Percentiles rank a stretch among this genome's conserved stretches.
Evolutionary conservation across 2,113 vertebrate species (phyloP).

Genomic region (Mustelus asterias): DNA sequence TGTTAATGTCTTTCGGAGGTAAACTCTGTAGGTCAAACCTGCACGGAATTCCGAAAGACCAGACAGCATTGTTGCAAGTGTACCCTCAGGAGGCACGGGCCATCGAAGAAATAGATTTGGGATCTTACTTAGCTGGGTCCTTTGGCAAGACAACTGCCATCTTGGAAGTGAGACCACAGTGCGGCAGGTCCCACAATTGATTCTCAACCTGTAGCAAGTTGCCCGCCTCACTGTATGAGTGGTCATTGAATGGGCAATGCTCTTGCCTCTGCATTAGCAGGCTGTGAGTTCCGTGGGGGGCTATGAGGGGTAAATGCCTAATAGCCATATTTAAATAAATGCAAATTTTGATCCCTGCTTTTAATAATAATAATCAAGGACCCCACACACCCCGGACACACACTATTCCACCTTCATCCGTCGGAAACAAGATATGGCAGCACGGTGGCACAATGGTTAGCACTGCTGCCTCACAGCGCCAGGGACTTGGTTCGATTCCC

Average conservation of each 20-base stretch:
- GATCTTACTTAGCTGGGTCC: background rate
- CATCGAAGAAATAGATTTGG: background rate
- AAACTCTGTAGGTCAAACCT: background rate
- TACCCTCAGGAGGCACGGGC: background rate
- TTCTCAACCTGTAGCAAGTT: background rate
- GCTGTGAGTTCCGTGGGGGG: background rate
- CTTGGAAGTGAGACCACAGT: background rate
- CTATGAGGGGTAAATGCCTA: no score
- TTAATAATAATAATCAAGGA: no score
- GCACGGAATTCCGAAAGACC: background rate
- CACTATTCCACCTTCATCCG: no score
- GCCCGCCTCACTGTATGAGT: background rate
- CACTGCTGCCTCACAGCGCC: no score
- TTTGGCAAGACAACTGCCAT: background rate
- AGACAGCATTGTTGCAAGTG: background rate
- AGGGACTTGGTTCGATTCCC: no score
- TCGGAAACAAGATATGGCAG: no score
- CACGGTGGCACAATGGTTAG: no score
- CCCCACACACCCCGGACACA: no score
- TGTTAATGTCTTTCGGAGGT: background rate
- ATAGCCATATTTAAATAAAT: no score
- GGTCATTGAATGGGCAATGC: background rate
- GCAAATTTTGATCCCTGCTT: no score
- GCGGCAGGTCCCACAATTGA: background rate
- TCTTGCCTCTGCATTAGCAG: background rate